These are phyloP conservation scores for Gerris buenoi DNA, from an alignment of 1,140 invertebrate species.

Conservation along the genomic window DNA sequence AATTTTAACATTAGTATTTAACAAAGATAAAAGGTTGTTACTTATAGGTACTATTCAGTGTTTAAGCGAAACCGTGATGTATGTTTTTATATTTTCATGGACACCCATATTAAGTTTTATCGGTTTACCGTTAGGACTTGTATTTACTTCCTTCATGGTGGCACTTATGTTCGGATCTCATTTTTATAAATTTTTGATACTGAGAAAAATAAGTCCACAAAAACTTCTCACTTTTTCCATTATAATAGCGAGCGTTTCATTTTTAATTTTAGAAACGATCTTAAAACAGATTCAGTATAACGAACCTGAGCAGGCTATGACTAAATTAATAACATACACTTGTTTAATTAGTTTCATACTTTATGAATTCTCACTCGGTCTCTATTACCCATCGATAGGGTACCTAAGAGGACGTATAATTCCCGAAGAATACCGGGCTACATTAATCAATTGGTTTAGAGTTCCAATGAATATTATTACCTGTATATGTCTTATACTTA, in stretches of 20 bases:
- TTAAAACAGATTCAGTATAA: no score
- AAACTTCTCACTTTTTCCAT: constrained; percentile 28
- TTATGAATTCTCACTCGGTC: constrained; percentile 43
- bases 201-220: constrained; percentile 23
- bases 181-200: constrained; percentile 38
- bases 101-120: constrained; percentile 42
- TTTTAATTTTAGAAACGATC: constrained; percentile 12
- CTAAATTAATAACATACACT: constrained; percentile 22
- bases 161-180: constrained; percentile 53
- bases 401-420: constrained; percentile 45
- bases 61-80: constrained; percentile 55
- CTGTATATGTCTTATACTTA: constrained; percentile 33
- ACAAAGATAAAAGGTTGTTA: constrained; percentile 36
- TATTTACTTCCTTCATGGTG: constrained; percentile 49
- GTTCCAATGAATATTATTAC: constrained; percentile 43
- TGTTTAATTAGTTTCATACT: constrained; percentile 44
- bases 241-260: constrained; percentile 25
- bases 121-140: constrained; percentile 34
- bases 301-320: no score
- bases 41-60: constrained; percentile 47
- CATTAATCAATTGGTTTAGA: constrained; percentile 41
- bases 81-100: constrained; percentile 58
- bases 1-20: no score
- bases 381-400: constrained; percentile 43
- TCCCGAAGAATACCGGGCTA: constrained; percentile 42